Evolutionary conservation across 2,797 vertebrate genomes (phyloP), one percentile per base, ranked within the genome.

Genomic region (Cyprinella venusta): DNA sequence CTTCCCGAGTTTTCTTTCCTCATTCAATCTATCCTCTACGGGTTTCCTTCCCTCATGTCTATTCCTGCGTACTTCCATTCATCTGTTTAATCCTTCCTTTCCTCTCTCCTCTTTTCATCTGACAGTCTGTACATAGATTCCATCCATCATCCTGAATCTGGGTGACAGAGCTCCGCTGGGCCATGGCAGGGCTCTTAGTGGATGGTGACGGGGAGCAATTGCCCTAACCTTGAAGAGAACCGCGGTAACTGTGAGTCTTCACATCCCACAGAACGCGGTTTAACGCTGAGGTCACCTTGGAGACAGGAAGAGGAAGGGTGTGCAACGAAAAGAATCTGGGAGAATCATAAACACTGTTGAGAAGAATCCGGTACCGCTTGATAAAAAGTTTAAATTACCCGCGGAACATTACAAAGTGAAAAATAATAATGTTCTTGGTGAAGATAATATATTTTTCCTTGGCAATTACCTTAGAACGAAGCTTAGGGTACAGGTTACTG

Each of bases 91-190:
- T 77, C 59, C 80, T 19, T 78, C 19, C 65, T 68, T 85, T 77
- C 75, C 65, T 59, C 61, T 75, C 78, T 75, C 64, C 26, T 16
- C 5, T 63, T 76, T 38, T 75, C 79, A 54, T 36, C 80, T 38
- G 36, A 78, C 76, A 78, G 59, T 56, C 81, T 61, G 76, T 74
- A 64, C 50, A 68, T 38, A 72, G 84, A 45, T 87, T 85, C 82
- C 84, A 85, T 88, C 85, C 84, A 88, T 88, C 86, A 86, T 72
- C 45, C 76, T 86, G 85, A 88, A 87, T 84, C 84, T 67, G 74
- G 88, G 61, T 80, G 88, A 87, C 84, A 63, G 84, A n/a, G 64
- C 75, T 80, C 40, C n/a, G 38, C 81, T 87, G 80, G 83, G 86
- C 80, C 76, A 42, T 82, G 83, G 76, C 83, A 79, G 56, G 67